phyloP scores from a whole-genome alignment of 2,113 vertebrate genomes.

The Ictalurus furcatus region DNA sequence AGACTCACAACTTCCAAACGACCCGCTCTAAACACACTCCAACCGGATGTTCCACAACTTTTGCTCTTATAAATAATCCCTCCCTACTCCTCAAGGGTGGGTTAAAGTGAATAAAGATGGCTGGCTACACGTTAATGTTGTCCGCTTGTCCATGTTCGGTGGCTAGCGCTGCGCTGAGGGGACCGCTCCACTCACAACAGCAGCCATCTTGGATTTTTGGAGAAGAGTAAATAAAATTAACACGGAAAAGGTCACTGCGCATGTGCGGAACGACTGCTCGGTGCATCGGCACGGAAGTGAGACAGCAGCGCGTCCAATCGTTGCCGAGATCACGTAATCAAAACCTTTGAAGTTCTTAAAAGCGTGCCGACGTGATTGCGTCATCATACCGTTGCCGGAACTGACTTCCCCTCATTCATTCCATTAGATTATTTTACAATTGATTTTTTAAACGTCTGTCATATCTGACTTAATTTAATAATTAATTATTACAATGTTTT shows the following conservation, averaged over 20 bases:
- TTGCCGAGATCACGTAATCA: neutral
- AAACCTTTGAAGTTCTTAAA: neutral
- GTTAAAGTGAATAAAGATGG: constrained; percentile 67
- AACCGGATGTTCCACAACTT: constrained; percentile 52
- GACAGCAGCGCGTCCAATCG: constrained; percentile 67
- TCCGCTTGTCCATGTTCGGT: neutral
- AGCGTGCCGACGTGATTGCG: neutral
- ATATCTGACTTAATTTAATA: neutral
- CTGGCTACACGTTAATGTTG: constrained; percentile 69
- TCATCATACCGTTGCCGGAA: neutral
- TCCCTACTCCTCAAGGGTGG: constrained; percentile 63
- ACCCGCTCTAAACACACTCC: constrained; percentile 59
- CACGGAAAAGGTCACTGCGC: constrained; percentile 70
- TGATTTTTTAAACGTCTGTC: neutral
- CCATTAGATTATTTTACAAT: neutral
- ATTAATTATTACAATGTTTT: neutral
- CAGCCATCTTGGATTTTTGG: constrained; percentile 80
- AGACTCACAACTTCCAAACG: neutral
- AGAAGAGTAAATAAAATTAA: constrained; percentile 81
- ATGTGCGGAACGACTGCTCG: constrained; percentile 59
- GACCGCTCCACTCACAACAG: constrained; percentile 69
- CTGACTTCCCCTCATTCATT: neutral
- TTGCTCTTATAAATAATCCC: neutral
- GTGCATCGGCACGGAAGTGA: constrained; percentile 59
- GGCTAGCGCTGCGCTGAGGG: neutral